Evolutionary conservation across 2,113 vertebrate genomes (phyloP), one percentile per base, ranked within the genome.

Genomic region (Climacteris rufus): DNA sequence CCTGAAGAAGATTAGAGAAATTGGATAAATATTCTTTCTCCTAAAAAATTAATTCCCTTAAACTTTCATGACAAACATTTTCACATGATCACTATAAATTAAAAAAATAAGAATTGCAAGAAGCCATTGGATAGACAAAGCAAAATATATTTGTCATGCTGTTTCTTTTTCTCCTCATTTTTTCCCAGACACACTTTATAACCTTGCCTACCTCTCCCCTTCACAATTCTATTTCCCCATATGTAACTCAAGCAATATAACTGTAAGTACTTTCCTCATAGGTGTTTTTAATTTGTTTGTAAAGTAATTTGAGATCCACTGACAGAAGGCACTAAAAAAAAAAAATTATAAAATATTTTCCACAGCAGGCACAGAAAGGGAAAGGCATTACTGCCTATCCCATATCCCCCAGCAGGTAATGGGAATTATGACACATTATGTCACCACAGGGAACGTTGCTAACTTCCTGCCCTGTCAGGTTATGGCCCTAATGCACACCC

Each of bases 231-330:
- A n/a, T 57, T 50, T 82, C 35, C 53, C n/a, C 52, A 56, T 30
- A 76, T 71, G 64, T 31, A 95, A 71, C 53, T 33, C 25, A 5
- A 81, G 44, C 57, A 50, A 85, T 82, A 78, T 52, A 90, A 71
- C 66, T 80, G 5, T 42, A 79, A 72, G 59, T 63, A 81, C 39
- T 76, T 85, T 77, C 64, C 66, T 95, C 59, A 42, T 5, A 70
- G 44, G 72, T 88, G 79, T 47, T 92, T 94, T 94, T 61, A 94
- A 90, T 96, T 92, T 90, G 65, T 96, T 94, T 83, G 94, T 39
- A 30, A 89, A 89, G 56, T 69, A 65, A 83, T 77, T 77, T 56
- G 57, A 91, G 56, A 92, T 75, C 49, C n/a, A 89, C 53, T 83
- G 89, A 96, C 94, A 94, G 94, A 94, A 74, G 77, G 83, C 15